Conservation (phyloP, 2,888 invertebrate species). For the Criorhina ranunculi region DNA sequence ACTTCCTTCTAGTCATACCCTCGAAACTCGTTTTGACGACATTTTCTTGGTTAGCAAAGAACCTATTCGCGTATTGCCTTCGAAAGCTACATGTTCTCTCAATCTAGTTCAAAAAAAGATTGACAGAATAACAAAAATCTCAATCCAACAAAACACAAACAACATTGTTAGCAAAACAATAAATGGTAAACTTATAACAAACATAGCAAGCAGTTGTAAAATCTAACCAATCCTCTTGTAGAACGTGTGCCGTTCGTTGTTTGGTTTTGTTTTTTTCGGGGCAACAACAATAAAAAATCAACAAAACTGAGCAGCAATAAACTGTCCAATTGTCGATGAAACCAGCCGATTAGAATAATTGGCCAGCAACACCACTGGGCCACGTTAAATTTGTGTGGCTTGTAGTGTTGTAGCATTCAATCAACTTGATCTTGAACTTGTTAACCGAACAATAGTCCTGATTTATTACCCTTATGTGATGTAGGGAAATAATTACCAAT, state of each 20-base stretch:
- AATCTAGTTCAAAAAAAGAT: slow-evolving; percentile 30
- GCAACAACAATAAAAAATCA: slow-evolving; percentile 11
- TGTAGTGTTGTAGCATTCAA: slow-evolving; percentile 24
- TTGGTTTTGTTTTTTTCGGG: background rate
- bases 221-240: slow-evolving; percentile 14
- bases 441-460: slow-evolving; percentile 55
- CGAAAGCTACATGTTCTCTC: background rate
- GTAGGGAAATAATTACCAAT: slow-evolving; percentile 35
- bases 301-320: slow-evolving; percentile 26
- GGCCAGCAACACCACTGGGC: slow-evolving; percentile 14
- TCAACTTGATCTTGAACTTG: slow-evolving; percentile 62
- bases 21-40: too few relatives aligned
- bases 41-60: too few relatives aligned
- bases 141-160: slow-evolving; percentile 24
- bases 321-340: slow-evolving; percentile 32
- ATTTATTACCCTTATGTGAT: slow-evolving; percentile 53
- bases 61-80: background rate
- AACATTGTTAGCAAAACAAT: slow-evolving; percentile 29
- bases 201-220: slow-evolving; percentile 2
- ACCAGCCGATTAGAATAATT: slow-evolving; percentile 43
- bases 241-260: slow-evolving; percentile 33
- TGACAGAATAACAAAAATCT: slow-evolving; percentile 6
- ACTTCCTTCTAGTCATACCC: too few relatives aligned
- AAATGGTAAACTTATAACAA: background rate
- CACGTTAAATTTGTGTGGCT: background rate